These are phyloP conservation scores for Synchiropus splendidus DNA, from an alignment of 2,113 vertebrate genomes.

Conservation along the genomic window DNA sequence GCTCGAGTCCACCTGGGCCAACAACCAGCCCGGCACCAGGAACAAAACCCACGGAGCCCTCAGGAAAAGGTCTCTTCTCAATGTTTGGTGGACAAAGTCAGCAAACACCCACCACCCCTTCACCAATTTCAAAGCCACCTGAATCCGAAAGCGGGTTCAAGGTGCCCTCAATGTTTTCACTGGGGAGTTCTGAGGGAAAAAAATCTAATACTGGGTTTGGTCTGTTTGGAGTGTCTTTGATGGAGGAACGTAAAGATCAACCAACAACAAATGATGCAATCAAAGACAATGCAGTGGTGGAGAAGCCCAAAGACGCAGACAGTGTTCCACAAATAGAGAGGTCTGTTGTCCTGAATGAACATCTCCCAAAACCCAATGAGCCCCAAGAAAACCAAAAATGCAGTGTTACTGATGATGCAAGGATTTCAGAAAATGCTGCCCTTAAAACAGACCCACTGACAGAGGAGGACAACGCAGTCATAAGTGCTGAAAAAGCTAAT, in stretches of 20 bases:
- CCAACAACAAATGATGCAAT: conserved; percentile 13
- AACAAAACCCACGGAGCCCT: conserved; percentile 29
- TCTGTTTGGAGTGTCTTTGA: conserved; percentile 73
- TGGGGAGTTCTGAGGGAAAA: conserved; percentile 51
- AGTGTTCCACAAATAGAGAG: conserved; percentile 3
- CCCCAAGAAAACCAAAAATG: neutral
- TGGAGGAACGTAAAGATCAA: conserved; percentile 70
- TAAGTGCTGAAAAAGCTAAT: conserved; percentile 9
- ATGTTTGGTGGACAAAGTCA: conserved; percentile 53
- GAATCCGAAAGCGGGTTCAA: conserved; percentile 71
- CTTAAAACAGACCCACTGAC: neutral
- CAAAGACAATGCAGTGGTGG: conserved; percentile 8
- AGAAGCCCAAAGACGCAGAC: conserved; percentile 2
- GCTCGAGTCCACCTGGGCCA: conserved; percentile 29
- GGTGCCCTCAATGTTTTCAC: conserved; percentile 75
- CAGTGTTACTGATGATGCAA: neutral
- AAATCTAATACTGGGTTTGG: conserved; percentile 71
- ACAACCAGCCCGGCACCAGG: conserved; percentile 23
- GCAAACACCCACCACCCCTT: conserved; percentile 25
- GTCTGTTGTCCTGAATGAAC: neutral
- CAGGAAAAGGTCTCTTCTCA: conserved; percentile 55
- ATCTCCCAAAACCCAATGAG: neutral
- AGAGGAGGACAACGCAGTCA: conserved; percentile 6
- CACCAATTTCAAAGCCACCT: conserved; percentile 23
- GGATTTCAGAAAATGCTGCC: conserved; percentile 2